phyloP scores from a whole-genome alignment of 2,797 vertebrate genomes.

The Cacajao melanocephalus region DNA sequence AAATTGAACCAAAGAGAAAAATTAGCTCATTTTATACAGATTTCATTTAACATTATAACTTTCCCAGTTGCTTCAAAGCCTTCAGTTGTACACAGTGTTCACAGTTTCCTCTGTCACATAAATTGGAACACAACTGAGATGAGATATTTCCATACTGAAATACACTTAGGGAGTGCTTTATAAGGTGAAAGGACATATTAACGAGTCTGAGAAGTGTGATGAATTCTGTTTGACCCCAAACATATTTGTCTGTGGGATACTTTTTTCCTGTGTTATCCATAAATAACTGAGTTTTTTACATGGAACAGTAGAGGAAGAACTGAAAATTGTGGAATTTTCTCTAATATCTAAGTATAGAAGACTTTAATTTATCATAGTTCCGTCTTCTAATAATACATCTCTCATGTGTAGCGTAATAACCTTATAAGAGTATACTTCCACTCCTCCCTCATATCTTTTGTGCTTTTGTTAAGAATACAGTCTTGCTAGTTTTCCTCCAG shows the following conservation, averaged over 20 bases:
- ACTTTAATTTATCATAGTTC: not conserved
- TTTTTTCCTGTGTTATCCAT: not conserved
- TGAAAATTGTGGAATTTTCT: not conserved
- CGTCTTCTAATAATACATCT: not conserved
- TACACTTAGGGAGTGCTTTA: not conserved
- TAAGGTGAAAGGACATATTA: not conserved
- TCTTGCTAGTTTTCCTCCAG: not conserved
- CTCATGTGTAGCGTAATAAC: not conserved
- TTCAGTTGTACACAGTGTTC: not conserved
- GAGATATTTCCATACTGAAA: not conserved
- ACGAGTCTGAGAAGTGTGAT: not conserved
- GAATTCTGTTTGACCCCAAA: not conserved
- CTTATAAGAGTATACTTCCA: not conserved
- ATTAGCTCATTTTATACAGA: not conserved
- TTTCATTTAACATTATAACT: not conserved
- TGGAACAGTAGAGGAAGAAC: not conserved
- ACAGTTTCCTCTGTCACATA: not conserved
- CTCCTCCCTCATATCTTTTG: not conserved
- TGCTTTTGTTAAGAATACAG: not conserved
- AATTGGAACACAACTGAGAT: not conserved
- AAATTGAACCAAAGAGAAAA: not conserved
- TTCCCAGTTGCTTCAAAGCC: not conserved
- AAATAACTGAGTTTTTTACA: not conserved
- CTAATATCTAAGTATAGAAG: not conserved
- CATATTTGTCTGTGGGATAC: not conserved